Evolutionary conservation across 64 coral and sea anemone species (phyloP).

Genomic region (Astreopora myriophthalma): DNA sequence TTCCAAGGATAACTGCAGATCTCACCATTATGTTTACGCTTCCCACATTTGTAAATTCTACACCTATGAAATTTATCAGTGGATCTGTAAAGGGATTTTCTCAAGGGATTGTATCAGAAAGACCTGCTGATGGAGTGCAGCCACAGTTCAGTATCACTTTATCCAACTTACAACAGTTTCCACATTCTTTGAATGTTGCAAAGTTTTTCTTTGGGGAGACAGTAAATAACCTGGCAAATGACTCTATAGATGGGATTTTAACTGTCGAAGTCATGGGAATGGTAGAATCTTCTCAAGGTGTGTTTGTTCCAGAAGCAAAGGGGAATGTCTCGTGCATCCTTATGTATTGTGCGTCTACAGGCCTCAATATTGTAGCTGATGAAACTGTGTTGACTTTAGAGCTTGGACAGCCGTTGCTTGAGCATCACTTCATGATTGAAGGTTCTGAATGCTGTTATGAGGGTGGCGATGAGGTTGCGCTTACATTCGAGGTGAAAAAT

Average conservation of each 20-base stretch:
- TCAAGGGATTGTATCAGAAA: conserved; percentile 36
- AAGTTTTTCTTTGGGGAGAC: conserved; percentile 54
- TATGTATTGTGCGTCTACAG: conserved; percentile 32
- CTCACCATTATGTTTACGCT: conserved; percentile 39
- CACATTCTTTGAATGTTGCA: conserved; percentile 35
- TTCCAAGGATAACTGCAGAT: conserved; percentile 73
- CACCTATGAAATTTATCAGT: conserved; percentile 66
- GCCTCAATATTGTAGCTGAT: background rate
- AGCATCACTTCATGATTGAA: background rate
- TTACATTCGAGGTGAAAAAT: conserved; percentile 63
- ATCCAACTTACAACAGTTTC: conserved; percentile 24
- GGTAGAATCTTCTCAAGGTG: conserved; percentile 18
- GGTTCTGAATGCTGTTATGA: conserved; percentile 45
- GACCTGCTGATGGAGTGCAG: background rate
- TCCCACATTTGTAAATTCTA: conserved; percentile 47
- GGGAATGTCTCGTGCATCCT: conserved; percentile 62
- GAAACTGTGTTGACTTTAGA: background rate
- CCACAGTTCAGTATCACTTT: conserved; percentile 8
- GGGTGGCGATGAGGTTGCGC: conserved; percentile 18
- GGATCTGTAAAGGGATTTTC: conserved; percentile 35
- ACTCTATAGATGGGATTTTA: conserved; percentile 12
- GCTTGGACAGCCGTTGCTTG: conserved; percentile 69
- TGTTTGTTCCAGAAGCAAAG: conserved; percentile 43
- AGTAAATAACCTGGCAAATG: conserved; percentile 11
- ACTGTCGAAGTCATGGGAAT: conserved; percentile 33